Conservation (phyloP, 1,140 invertebrate genomes). For the Bathynomus jamesi region DNA sequence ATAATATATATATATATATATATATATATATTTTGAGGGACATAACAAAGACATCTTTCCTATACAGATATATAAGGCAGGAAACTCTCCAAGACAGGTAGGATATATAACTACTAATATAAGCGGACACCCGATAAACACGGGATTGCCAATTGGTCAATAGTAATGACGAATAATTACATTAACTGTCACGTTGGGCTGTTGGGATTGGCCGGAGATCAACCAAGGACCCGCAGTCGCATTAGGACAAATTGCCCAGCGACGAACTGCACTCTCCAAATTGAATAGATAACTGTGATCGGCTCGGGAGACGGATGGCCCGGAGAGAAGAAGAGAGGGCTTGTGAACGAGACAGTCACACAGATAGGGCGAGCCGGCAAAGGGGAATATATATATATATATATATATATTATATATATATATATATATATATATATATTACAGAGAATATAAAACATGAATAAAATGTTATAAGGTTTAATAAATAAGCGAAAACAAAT, state of each 20-base stretch:
- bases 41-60: too few relatives aligned
- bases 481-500: too few relatives aligned
- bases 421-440: too few relatives aligned
- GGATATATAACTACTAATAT: neutral
- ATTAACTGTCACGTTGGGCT: neutral
- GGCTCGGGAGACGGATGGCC: neutral
- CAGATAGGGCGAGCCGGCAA: too few relatives aligned
- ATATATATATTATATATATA: too few relatives aligned
- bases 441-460: too few relatives aligned
- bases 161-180: conserved; percentile 1
- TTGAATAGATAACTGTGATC: neutral
- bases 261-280: neutral
- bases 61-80: neutral
- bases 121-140: neutral
- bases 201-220: neutral
- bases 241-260: neutral
- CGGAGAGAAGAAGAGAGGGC: neutral
- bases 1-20: neutral
- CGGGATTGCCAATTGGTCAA: neutral
- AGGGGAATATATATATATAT: too few relatives aligned
- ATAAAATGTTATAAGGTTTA: too few relatives aligned
- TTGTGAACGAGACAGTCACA: too few relatives aligned
- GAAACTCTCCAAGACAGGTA: neutral
- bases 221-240: neutral
- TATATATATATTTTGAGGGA: neutral